Conservation (phyloP, 53 echinoderm and acorn worm species). For the Zoroaster sp. region DNA sequence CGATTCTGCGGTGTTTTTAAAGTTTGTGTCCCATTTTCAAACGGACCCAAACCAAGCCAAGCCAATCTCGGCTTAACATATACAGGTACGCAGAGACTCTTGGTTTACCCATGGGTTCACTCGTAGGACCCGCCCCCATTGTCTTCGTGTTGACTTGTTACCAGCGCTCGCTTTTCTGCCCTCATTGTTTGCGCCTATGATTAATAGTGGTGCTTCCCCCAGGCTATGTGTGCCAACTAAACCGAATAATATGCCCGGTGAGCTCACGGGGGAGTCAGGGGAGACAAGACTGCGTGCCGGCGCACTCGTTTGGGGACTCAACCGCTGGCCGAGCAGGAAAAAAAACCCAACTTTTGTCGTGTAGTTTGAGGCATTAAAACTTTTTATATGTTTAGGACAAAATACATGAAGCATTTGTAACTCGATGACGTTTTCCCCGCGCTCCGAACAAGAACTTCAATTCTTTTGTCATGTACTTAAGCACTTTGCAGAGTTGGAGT, state of each 20-base stretch:
- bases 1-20: too few species aligned
- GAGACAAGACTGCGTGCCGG: conserved; percentile 5
- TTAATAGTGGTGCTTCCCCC: not conserved
- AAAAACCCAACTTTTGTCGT: not conserved
- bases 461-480: not conserved
- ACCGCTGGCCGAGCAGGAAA: too few species aligned
- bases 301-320: conserved; percentile 29
- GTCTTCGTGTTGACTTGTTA: conserved; percentile 36
- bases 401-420: not conserved
- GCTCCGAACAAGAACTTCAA: not conserved
- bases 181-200: conserved; percentile 16
- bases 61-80: too few species aligned
- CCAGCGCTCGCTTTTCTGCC: conserved; percentile 2
- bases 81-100: not conserved
- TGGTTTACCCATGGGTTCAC: not conserved
- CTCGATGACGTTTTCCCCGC: not conserved
- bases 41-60: too few species aligned
- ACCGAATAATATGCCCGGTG: not conserved
- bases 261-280: conserved; percentile 3
- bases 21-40: too few species aligned
- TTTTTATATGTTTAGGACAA: too few species aligned
- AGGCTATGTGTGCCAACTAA: not conserved
- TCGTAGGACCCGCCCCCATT: conserved; percentile 22
- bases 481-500: not conserved
- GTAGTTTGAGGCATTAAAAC: not conserved